Conservation (phyloP, 2,797 vertebrate genomes). For the Squalus acanthias region DNA sequence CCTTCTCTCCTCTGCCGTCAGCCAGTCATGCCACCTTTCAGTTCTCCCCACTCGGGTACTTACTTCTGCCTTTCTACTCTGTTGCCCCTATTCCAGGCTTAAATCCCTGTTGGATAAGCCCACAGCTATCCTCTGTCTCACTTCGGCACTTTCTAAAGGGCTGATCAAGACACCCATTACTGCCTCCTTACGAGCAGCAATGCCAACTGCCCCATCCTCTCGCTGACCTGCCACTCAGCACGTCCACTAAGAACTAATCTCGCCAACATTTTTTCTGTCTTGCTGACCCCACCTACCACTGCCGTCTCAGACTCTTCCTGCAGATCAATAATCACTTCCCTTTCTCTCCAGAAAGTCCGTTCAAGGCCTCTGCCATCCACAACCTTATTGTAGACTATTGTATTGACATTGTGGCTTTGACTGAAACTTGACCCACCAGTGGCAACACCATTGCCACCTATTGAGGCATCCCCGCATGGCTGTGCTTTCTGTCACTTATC, state of each 20-base stretch:
- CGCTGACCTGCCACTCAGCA: background rate
- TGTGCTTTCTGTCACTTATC: too few relatives aligned
- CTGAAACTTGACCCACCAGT: too few relatives aligned
- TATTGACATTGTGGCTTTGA: too few relatives aligned
- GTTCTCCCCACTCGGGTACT: background rate
- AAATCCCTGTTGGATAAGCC: background rate
- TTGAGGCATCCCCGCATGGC: background rate
- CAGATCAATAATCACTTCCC: background rate
- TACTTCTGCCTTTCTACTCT: background rate
- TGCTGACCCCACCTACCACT: background rate
- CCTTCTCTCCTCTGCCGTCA: background rate
- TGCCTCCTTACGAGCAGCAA: background rate
- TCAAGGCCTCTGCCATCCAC: background rate
- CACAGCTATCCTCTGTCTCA: background rate
- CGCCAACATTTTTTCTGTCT: background rate
- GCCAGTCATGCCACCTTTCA: background rate
- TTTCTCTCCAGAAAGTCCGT: background rate
- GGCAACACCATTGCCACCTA: too few relatives aligned
- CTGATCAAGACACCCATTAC: background rate
- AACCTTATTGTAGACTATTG: too few relatives aligned
- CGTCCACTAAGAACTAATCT: background rate
- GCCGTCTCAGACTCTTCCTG: background rate
- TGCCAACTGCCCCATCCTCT: background rate
- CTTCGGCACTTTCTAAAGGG: background rate
- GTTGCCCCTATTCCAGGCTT: background rate